phyloP scores from a whole-genome alignment of 2,888 invertebrate genomes.

The Psylliodes chrysocephalus region DNA sequence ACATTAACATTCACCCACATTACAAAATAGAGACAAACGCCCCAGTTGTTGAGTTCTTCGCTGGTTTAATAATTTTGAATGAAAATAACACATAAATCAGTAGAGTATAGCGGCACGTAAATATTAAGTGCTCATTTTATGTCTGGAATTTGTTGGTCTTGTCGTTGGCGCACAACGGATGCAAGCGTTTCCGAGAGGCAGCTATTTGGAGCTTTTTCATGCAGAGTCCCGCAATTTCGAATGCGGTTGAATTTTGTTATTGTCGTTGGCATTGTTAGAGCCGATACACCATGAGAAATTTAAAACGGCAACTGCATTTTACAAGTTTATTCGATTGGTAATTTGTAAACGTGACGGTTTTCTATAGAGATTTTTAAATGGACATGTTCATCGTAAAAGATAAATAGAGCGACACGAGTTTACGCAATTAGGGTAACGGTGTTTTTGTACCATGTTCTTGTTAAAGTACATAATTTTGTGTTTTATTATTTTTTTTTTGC shows the following conservation, averaged over 20 bases:
- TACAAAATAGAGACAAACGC: no score
- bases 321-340: slow-evolving; percentile 22
- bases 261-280: slow-evolving; percentile 19
- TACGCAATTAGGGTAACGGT: background rate
- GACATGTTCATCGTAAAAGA: slow-evolving; percentile 1
- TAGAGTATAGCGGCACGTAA: background rate
- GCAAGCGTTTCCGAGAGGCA: background rate
- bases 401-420: slow-evolving; percentile 6
- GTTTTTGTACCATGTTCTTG: background rate
- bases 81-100: background rate
- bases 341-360: slow-evolving; percentile 24
- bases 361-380: slow-evolving; percentile 9
- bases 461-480: background rate
- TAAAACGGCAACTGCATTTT: slow-evolving; percentile 13
- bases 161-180: background rate
- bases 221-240: slow-evolving; percentile 8
- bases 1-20: no score
- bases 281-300: slow-evolving; percentile 17
- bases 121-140: slow-evolving; percentile 3
- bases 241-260: slow-evolving; percentile 25
- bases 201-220: background rate
- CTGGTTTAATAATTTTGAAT: background rate
- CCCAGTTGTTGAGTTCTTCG: no score
- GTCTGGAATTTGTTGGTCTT: background rate
- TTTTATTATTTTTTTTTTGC: no score